These are phyloP conservation scores for Ochlodes sylvanus DNA, from an alignment of 2,888 invertebrate species.

Conservation along the genomic window DNA sequence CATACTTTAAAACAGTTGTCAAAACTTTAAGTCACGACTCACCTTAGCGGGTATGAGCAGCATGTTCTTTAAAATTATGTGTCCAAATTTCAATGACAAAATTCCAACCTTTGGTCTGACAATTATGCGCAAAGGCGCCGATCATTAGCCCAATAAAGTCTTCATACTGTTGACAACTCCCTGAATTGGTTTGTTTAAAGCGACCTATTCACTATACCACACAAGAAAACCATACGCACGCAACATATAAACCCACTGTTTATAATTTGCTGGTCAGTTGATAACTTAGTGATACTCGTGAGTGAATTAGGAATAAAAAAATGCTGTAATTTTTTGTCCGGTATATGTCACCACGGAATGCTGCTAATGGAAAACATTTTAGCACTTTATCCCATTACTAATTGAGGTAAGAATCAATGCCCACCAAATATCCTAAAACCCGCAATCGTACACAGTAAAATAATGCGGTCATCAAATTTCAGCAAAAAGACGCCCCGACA, in stretches of 20 bases:
- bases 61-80: neutral
- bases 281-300: neutral
- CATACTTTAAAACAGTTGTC: neutral
- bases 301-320: neutral
- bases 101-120: conserved; percentile 23
- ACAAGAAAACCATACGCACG: neutral
- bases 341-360: no score
- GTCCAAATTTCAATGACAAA: conserved; percentile 24
- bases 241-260: neutral
- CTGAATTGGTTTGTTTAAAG: conserved; percentile 18
- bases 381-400: no score
- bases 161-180: neutral
- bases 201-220: neutral
- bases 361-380: no score
- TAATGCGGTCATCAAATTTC: no score
- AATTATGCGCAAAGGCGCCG: conserved; percentile 20
- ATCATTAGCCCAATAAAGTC: conserved; percentile 30
- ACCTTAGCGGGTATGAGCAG: neutral
- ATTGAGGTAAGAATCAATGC: no score
- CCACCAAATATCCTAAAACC: no score
- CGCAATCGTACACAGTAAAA: no score
- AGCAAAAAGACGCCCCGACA: no score
- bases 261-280: neutral
- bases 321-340: neutral
- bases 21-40: neutral